Evolutionary conservation across 2,113 vertebrate genomes (phyloP).

Genomic region (Pelodiscus sinensis): DNA sequence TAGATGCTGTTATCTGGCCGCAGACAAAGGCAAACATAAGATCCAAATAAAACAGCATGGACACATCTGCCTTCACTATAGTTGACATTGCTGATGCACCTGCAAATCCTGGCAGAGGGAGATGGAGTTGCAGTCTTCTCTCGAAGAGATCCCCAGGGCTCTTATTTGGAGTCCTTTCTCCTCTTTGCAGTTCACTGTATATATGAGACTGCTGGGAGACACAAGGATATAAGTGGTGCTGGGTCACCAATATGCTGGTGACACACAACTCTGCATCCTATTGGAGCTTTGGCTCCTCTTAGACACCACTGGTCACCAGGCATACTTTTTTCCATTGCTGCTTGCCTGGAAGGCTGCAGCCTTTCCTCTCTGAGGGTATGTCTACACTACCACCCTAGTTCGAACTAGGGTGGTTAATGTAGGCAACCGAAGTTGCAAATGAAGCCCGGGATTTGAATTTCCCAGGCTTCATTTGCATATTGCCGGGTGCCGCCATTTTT

Average conservation of each 20-base stretch:
- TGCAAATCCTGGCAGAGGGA: conserved; percentile 19
- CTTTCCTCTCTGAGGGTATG: not conserved
- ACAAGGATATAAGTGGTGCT: not conserved
- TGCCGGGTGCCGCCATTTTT: too few relatives aligned
- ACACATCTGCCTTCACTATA: conserved; percentile 6
- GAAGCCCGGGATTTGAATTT: too few relatives aligned
- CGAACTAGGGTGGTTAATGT: too few relatives aligned
- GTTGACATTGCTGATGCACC: conserved; percentile 2
- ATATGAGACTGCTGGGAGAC: rapidly evolving
- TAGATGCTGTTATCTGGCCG: conserved; percentile 8
- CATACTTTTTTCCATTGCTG: not conserved
- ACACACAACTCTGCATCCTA: not conserved
- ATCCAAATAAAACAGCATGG: not conserved
- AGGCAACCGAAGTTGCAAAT: too few relatives aligned
- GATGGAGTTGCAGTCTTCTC: conserved; percentile 19
- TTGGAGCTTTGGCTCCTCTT: not conserved
- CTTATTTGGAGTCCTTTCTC: not conserved
- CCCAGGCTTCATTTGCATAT: too few relatives aligned
- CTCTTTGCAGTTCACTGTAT: not conserved
- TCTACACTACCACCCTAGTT: too few relatives aligned
- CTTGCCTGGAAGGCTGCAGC: not conserved
- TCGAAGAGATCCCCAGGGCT: not conserved
- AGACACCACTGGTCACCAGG: not conserved
- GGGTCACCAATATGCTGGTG: rapidly evolving
- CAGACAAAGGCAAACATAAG: rapidly evolving